Evolutionary conservation across 2,888 invertebrate genomes (phyloP).

Genomic region (Chaitophorus viminalis): DNA sequence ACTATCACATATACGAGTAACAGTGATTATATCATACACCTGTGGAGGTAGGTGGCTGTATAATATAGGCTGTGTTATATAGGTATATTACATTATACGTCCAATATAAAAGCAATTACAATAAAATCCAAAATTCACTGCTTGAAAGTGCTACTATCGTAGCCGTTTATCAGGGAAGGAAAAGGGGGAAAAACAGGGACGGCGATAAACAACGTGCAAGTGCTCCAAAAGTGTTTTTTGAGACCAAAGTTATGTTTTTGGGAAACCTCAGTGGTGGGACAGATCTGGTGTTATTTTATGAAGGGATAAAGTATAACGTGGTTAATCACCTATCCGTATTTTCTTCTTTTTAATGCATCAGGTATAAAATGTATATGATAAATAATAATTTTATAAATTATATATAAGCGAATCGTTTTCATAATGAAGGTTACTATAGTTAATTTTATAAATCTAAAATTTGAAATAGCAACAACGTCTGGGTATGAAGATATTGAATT

Average conservation of each 20-base stretch:
- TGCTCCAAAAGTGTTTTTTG: neutral
- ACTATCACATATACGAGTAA: too few relatives aligned
- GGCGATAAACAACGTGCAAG: neutral
- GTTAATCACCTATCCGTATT: neutral
- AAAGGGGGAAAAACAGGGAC: neutral
- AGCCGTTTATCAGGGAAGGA: neutral
- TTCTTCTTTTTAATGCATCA: neutral
- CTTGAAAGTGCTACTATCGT: neutral
- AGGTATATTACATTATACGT: neutral
- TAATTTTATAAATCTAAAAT: too few relatives aligned
- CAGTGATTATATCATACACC: neutral
- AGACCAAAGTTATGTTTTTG: neutral
- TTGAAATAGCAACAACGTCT: too few relatives aligned
- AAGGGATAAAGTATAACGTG: neutral
- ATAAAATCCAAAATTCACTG: conserved; percentile 9
- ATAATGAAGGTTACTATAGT: neutral
- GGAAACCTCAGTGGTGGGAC: neutral
- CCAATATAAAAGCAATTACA: neutral
- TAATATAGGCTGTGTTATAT: too few relatives aligned
- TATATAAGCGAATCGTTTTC: neutral
- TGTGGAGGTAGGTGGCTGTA: too few relatives aligned
- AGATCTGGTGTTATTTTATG: neutral
- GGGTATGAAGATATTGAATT: too few relatives aligned
- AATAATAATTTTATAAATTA: neutral
- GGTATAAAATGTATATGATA: neutral